phyloP scores from a whole-genome alignment of 2,113 vertebrate species.

The Rafetus swinhoei region DNA sequence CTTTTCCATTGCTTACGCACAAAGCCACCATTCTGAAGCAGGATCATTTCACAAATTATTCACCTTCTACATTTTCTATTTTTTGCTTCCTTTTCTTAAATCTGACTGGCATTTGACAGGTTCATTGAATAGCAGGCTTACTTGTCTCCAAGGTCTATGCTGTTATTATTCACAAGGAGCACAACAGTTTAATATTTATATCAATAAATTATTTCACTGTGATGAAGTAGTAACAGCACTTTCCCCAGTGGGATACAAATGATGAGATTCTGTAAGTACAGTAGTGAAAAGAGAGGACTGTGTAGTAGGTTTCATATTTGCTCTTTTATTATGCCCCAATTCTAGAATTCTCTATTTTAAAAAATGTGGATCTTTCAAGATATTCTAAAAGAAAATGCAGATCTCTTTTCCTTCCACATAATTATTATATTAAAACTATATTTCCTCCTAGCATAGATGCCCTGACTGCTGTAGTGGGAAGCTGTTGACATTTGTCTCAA shows the following conservation, averaged over 20 bases:
- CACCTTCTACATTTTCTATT: neutral
- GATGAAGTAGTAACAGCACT: neutral
- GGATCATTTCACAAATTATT: neutral
- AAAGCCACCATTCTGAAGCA: neutral
- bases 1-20: neutral
- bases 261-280: neutral
- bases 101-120: neutral
- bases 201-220: neutral
- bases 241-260: neutral
- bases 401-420: neutral
- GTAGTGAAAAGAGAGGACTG: neutral
- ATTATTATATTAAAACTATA: neutral
- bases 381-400: neutral
- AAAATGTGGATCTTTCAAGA: neutral
- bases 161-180: neutral
- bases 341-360: neutral
- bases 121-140: neutral
- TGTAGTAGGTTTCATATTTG: neutral
- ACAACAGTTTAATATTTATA: neutral
- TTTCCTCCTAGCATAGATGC: neutral
- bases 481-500: conserved; percentile 47
- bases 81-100: neutral
- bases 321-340: neutral
- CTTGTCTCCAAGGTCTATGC: neutral
- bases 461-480: neutral